Conservation (phyloP, 2,888 invertebrate genomes). For the Amblyjoppa fuscipennis region DNA sequence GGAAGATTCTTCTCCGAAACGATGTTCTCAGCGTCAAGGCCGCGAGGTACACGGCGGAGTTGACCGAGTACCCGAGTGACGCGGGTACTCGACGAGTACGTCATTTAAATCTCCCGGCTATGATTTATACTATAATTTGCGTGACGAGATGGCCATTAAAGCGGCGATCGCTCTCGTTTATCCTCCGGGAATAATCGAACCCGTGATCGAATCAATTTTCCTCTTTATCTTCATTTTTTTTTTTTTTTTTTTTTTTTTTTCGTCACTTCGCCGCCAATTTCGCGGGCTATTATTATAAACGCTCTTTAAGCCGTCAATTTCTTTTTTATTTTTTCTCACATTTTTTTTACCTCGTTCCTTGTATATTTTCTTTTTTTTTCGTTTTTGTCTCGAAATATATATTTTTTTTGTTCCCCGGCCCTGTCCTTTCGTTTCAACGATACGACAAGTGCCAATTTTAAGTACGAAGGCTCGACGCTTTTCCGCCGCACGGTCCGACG, state of each 20-base stretch:
- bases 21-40: slow-evolving; percentile 48
- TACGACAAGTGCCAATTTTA: slow-evolving; percentile 1
- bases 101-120: slow-evolving; percentile 24
- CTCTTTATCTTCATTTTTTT: not conserved
- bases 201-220: slow-evolving; percentile 47
- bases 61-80: not conserved
- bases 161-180: slow-evolving; percentile 1
- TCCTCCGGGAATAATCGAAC: slow-evolving; percentile 27
- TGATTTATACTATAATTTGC: slow-evolving; percentile 41
- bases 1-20: not conserved
- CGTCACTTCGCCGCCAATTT: not conserved
- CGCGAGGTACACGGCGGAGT: slow-evolving; percentile 1
- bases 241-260: not conserved
- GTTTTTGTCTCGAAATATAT: not conserved
- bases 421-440: not conserved
- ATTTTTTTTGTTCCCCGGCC: not conserved
- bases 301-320: not conserved
- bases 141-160: not conserved
- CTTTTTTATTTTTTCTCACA: not conserved
- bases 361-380: not conserved
- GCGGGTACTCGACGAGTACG: not conserved
- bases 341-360: not conserved
- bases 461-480: not conserved
- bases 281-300: not conserved
- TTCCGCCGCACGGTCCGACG: not conserved